Base-by-base conservation (phyloP, 2,797 vertebrate species). In the Euphonia xanthogaster region DNA sequence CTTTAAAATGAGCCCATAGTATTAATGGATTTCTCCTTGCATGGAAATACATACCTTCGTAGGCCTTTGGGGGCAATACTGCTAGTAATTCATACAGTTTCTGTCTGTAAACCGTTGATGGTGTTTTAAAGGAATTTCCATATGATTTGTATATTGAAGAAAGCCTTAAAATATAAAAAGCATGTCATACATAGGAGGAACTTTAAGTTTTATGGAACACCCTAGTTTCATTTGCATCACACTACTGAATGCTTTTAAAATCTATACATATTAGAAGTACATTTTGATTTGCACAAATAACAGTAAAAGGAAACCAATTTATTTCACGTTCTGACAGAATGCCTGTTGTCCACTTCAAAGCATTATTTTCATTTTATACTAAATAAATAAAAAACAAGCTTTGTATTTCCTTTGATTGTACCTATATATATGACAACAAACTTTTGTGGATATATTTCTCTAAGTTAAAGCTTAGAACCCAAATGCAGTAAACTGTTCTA, bases 31-130 rank as follows among this genome's bases (percentile, higher is more conserved):
- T 73, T 35, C 14, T 87, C 55, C 77, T 60, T 44, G 28, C 19
- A 74, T 31, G 61, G 85, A 92, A 86, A 94, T 71, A 98, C 97
- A 10, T 98, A 99, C 99, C 99, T 98, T 99, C 98, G 58, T 99
- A 99, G 8, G 94, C 98, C 92, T 98, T 98, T 18, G 99, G 98
- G 79, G 99, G 98, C 92, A 99, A 97, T 93, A 98, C 97, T 90
- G 98, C 94, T 44, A 99, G 97, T 63, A 99, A 97, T 96, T 99
- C 98, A 93, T 99, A 99, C 57, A 99, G 98, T 79, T 98, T 98
- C 67, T 98, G 98, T 95, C 98, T 99, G 97, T 98, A 99, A 94
- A 99, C 71, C 2, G 97, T 71, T 25, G 98, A 98, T 30, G 97
- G 96, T 30, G 91, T 96, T 94, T 98, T 98, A 44, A 99, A 95